Conservation (phyloP, 2,888 invertebrate genomes). For the Catocala fraxini region DNA sequence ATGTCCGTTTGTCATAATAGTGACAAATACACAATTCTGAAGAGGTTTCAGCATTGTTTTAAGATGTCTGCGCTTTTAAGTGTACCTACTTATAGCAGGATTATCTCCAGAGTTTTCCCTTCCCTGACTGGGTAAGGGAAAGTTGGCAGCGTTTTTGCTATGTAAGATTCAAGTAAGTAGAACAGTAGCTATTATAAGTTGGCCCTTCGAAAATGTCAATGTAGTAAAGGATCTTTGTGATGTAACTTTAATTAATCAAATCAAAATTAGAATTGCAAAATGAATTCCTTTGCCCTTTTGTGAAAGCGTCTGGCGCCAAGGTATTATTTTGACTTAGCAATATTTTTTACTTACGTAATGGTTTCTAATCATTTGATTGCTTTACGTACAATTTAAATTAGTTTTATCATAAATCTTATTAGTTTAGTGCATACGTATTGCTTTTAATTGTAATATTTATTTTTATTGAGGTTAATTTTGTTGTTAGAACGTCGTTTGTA, state of each 20-base stretch:
- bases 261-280: slow-evolving; percentile 48
- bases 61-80: no score
- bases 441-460: slow-evolving; percentile 5
- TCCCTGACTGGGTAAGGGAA: no score
- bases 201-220: slow-evolving; percentile 13
- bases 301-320: slow-evolving; percentile 41
- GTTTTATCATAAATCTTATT: slow-evolving; percentile 33
- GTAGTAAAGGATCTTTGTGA: slow-evolving; percentile 30
- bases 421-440: slow-evolving; percentile 24
- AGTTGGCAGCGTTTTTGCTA: no score
- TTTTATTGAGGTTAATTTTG: slow-evolving; percentile 18
- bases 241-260: slow-evolving; percentile 38
- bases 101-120: no score
- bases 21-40: no score
- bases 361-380: slow-evolving; percentile 20
- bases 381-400: slow-evolving; percentile 31
- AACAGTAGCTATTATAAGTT: no score
- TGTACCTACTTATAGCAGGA: no score
- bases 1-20: no score
- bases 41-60: no score
- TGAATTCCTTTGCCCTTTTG: slow-evolving; percentile 46
- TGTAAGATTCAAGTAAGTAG: no score
- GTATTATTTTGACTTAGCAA: slow-evolving; percentile 12
- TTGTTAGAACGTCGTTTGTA: not conserved
- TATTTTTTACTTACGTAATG: slow-evolving; percentile 35